Conservation (phyloP, 2,888 invertebrate species). For the Epicampocera succincta region DNA sequence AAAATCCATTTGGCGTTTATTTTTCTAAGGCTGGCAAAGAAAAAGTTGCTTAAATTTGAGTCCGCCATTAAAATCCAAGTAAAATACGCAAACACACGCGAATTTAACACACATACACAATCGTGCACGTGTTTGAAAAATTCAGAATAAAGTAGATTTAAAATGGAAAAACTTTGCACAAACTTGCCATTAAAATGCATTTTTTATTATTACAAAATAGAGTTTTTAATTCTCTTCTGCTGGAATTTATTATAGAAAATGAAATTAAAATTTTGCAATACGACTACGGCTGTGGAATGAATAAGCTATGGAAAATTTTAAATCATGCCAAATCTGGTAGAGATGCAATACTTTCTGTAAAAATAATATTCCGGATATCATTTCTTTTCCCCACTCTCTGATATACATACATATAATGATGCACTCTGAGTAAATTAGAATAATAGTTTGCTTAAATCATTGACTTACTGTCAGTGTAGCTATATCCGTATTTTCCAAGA, state of each 20-base stretch:
- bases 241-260: constrained; percentile 63
- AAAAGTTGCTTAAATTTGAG: constrained; percentile 44
- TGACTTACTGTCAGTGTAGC: too few relatives aligned
- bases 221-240: constrained; percentile 20
- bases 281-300: not conserved
- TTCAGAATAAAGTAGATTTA: constrained; percentile 62
- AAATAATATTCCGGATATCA: too few relatives aligned
- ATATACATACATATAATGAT: too few relatives aligned
- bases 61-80: constrained; percentile 19
- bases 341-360: not conserved
- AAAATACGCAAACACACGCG: constrained; percentile 4
- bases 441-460: too few relatives aligned
- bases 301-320: constrained; percentile 23
- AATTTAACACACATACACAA: not conserved
- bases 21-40: constrained; percentile 31
- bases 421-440: too few relatives aligned
- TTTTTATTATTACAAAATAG: constrained; percentile 61
- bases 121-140: constrained; percentile 10
- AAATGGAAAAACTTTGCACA: constrained; percentile 67
- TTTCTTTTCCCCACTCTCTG: too few relatives aligned
- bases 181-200: constrained; percentile 69
- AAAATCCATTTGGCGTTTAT: constrained; percentile 64
- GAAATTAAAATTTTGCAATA: constrained; percentile 62
- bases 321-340: constrained; percentile 17
- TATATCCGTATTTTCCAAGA: too few relatives aligned